Evolutionary conservation across 1,140 invertebrate genomes (phyloP).

Genomic region (Copidosoma floridanum): DNA sequence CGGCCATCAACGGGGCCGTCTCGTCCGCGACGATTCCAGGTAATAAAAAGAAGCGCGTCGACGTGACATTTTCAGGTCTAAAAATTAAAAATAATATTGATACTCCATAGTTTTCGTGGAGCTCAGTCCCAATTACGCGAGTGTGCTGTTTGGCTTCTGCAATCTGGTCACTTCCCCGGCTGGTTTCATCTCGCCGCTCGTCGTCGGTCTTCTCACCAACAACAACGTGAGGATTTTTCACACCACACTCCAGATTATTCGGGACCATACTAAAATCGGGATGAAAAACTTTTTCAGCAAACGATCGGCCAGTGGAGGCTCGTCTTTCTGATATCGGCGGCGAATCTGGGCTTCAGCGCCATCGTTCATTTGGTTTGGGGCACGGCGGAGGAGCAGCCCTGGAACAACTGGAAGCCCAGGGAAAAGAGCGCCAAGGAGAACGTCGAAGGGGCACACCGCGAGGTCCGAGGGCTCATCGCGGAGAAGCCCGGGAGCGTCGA

Average conservation of each 20-base stretch:
- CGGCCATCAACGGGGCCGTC: conserved; percentile 63
- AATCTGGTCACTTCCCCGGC: conserved; percentile 56
- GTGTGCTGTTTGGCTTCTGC: conserved; percentile 62
- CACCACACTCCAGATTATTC: too few species aligned
- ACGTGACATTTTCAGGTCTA: not conserved
- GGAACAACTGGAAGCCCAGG: conserved; percentile 60
- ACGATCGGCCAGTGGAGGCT: conserved; percentile 66
- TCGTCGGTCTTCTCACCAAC: conserved; percentile 63
- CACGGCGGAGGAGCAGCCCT: conserved; percentile 62
- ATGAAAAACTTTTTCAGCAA: too few species aligned
- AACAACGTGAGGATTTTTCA: conserved; percentile 63
- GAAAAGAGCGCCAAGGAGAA: conserved; percentile 23
- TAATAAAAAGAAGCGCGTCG: too few species aligned
- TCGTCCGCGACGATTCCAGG: conserved; percentile 65
- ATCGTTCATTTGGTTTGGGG: conserved; percentile 60
- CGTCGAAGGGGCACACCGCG: conserved; percentile 15
- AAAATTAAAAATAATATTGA: too few species aligned
- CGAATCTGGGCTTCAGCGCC: conserved; percentile 57
- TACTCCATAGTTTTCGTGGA: conserved; percentile 68
- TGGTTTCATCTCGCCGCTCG: conserved; percentile 61
- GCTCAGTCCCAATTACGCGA: conserved; percentile 69
- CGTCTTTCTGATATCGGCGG: conserved; percentile 62
- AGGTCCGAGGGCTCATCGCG: not conserved
- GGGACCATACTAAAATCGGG: too few species aligned
- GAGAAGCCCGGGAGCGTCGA: not conserved